phyloP scores from a whole-genome alignment of 1,140 invertebrate species.

The Drosophila pseudoobscura region DNA sequence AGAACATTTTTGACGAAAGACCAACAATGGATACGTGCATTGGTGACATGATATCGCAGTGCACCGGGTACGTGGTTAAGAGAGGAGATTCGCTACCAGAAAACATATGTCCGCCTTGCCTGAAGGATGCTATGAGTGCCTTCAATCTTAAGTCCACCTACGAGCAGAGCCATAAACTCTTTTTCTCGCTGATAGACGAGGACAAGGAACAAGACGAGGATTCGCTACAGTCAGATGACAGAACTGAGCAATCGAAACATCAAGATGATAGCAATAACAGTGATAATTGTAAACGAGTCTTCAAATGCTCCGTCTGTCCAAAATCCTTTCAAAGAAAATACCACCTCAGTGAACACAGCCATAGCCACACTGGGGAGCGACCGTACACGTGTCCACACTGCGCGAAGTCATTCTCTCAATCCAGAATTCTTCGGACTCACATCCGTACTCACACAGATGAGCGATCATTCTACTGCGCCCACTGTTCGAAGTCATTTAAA shows the following conservation, averaged over 20 bases:
- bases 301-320: not conserved
- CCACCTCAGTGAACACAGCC: not conserved
- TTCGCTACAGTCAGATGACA: no score
- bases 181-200: no score
- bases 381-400: constrained; percentile 4
- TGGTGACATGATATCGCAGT: constrained; percentile 1
- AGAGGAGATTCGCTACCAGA: not conserved
- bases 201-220: no score
- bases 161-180: not conserved
- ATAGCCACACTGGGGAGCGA: not conserved
- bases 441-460: not conserved
- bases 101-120: constrained; percentile 2
- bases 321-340: not conserved
- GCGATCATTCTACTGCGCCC: not conserved
- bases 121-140: not conserved
- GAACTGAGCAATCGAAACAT: no score
- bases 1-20: not conserved
- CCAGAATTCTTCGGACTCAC: not conserved
- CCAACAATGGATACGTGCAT: not conserved
- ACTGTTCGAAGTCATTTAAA: constrained; percentile 2
- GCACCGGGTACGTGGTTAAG: not conserved
- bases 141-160: not conserved
- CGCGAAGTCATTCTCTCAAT: not conserved
- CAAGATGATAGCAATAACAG: no score
- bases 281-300: no score